Percentiles rank a stretch among this genome's conserved stretches.
These are phyloP conservation scores for Helostoma temminkii DNA, from an alignment of 2,797 vertebrate genomes.

Conservation along the genomic window DNA sequence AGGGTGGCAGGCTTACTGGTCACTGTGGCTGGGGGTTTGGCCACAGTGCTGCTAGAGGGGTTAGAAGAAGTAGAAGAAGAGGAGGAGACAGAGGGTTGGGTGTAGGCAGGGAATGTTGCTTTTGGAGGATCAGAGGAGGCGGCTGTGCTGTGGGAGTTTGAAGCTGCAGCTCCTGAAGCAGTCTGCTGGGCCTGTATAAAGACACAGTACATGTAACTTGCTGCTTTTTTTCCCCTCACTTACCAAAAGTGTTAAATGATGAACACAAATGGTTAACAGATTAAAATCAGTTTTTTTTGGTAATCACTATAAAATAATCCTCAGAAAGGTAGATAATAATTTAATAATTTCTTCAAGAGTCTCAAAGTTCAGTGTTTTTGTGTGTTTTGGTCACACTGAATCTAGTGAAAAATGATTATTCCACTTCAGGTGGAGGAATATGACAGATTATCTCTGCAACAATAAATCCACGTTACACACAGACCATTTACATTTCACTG, in stretches of 20 bases:
- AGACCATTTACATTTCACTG: not conserved
- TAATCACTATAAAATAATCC: not conserved
- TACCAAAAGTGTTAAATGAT: constrained; percentile 6
- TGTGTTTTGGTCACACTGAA: not conserved
- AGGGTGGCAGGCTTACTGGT: constrained; percentile 98
- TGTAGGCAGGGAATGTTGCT: constrained; percentile 98
- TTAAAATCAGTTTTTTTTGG: not conserved
- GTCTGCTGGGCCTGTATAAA: constrained; percentile 91
- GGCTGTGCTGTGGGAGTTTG: constrained; percentile 90
- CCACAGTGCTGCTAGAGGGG: constrained; percentile 95
- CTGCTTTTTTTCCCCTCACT: not conserved
- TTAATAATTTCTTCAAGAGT: not conserved
- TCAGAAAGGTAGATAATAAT: not conserved
- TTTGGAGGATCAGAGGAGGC: constrained; percentile 92
- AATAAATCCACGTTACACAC: not conserved
- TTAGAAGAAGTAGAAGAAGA: constrained; percentile 91
- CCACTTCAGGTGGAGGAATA: not conserved
- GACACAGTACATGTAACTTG: constrained; percentile 20
- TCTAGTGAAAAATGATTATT: not conserved
- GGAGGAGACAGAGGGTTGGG: constrained; percentile 93
- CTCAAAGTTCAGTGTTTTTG: not conserved
- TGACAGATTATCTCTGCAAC: not conserved
- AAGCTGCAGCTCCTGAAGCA: constrained; percentile 87
- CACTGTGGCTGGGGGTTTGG: constrained; percentile 93
- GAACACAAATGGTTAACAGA: not conserved